Conservation (phyloP, 2,113 vertebrate species). For the Pycnonotus jocosus region DNA sequence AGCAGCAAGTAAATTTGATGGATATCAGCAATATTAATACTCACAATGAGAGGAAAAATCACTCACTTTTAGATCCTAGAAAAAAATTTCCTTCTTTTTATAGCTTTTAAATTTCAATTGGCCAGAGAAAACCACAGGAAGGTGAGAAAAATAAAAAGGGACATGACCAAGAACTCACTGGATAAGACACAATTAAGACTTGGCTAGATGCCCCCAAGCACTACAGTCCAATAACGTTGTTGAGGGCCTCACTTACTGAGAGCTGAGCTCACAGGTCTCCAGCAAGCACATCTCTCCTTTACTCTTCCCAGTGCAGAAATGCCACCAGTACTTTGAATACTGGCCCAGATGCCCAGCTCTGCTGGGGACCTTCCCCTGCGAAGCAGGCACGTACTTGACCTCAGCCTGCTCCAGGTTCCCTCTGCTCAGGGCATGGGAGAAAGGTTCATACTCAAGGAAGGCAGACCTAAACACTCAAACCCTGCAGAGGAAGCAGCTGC, state of each 20-base stretch:
- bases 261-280: accelerated
- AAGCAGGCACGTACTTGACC: accelerated
- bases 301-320: neutral
- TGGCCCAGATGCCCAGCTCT: neutral
- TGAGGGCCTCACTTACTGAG: neutral
- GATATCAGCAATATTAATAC: neutral
- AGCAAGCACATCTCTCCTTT: neutral
- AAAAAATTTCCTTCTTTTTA: neutral
- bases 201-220: neutral
- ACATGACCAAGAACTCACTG: neutral
- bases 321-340: accelerated
- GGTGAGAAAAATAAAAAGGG: neutral
- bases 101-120: neutral
- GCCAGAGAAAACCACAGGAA: neutral
- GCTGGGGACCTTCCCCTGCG: neutral
- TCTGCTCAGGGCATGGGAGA: accelerated
- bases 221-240: neutral
- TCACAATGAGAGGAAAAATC: neutral
- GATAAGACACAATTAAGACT: neutral
- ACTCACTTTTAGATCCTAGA: neutral
- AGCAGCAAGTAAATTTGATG: constrained; percentile 14
- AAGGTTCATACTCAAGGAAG: neutral
- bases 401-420: neutral
- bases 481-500: neutral
- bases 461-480: neutral